Percentiles rank a stretch among this genome's conserved stretches.
Evolutionary conservation across 2,797 vertebrate species (phyloP).

Genomic region (Megaceryle alcyon): DNA sequence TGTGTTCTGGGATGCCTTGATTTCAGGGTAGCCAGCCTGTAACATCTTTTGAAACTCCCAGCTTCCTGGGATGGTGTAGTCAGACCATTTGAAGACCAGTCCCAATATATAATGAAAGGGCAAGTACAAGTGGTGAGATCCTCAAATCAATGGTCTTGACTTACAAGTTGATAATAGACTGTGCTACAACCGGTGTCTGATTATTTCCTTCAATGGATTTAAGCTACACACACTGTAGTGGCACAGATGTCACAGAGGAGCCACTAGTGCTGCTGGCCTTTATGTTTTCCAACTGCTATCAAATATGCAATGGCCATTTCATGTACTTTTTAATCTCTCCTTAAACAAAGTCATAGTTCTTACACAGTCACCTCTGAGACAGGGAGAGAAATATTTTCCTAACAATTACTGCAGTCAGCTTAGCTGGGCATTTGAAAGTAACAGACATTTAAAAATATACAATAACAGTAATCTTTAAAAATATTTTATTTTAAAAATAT

Average conservation of each 20-base stretch:
- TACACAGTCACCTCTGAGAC: slow-evolving; percentile 45
- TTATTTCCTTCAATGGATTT: not conserved
- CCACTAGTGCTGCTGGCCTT: not conserved
- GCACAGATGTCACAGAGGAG: not conserved
- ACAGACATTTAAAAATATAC: slow-evolving; percentile 23
- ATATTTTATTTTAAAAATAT: slow-evolving; percentile 57
- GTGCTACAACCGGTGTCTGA: not conserved
- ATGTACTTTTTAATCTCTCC: slow-evolving; percentile 19
- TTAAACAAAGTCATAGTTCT: slow-evolving; percentile 58
- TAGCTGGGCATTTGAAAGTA: not conserved
- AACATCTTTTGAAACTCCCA: not conserved
- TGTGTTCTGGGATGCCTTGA: slow-evolving; percentile 17
- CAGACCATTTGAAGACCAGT: not conserved
- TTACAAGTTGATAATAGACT: not conserved
- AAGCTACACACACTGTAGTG: not conserved
- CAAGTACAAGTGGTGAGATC: not conserved
- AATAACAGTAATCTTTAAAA: slow-evolving; percentile 43
- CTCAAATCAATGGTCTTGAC: not conserved
- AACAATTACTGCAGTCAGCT: slow-evolving; percentile 61
- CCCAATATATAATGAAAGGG: not conserved
- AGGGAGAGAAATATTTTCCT: slow-evolving; percentile 66
- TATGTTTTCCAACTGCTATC: not conserved
- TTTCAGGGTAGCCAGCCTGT: slow-evolving; percentile 5
- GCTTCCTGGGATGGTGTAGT: not conserved
- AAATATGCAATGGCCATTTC: not conserved